Conservation (phyloP, 1,140 invertebrate genomes). For the Papilio glaucus region DNA sequence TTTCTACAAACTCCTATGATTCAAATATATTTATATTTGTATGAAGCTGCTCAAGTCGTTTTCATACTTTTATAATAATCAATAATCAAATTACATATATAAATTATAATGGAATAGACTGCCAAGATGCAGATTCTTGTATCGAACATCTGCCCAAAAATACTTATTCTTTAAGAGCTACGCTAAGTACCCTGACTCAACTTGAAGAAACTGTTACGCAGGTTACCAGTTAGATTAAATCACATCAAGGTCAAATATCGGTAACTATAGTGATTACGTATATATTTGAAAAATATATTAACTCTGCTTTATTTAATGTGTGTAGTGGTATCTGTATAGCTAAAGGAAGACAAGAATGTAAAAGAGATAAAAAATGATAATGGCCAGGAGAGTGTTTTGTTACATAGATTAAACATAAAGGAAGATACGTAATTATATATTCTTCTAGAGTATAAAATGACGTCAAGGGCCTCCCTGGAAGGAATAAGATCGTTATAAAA, state of each 20-base stretch:
- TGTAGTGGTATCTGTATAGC: not conserved
- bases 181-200: no score
- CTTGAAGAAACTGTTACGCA: no score
- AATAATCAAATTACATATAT: no score
- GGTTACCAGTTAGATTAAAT: no score
- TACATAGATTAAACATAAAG: constrained; percentile 19
- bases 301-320: not conserved
- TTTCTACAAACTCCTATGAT: not conserved
- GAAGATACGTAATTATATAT: constrained; percentile 31
- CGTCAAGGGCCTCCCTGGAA: not conserved
- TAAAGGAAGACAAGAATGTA: not conserved
- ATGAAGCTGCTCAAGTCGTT: no score
- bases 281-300: not conserved
- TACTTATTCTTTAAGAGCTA: no score
- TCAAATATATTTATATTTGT: not conserved
- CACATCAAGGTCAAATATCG: no score
- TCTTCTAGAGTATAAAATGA: constrained; percentile 25
- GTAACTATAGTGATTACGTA: not conserved
- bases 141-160: no score
- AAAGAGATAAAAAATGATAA: not conserved
- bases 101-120: no score
- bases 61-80: no score
- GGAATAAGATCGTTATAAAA: constrained; percentile 33
- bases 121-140: no score
- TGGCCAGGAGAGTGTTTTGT: not conserved